Percentiles rank a stretch among this genome's conserved stretches.
phyloP scores from a whole-genome alignment of 2,113 vertebrate species.

The Alligator mississippiensis region DNA sequence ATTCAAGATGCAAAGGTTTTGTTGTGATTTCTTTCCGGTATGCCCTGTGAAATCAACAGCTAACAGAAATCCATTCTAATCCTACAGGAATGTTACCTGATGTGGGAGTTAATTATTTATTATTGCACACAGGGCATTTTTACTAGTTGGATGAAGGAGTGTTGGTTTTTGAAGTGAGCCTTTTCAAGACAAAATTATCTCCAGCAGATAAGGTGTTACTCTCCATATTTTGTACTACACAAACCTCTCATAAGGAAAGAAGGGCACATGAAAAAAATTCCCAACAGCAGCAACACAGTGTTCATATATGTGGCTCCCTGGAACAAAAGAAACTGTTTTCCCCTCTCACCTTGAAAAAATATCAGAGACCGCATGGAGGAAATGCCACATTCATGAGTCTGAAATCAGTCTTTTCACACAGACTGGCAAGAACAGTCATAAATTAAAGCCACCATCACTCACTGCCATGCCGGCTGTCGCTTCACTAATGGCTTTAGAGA shows the following conservation, averaged over 20 bases:
- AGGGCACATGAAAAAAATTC: not conserved
- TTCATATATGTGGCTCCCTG: not conserved
- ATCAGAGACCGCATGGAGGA: not conserved
- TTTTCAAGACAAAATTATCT: not conserved
- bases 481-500: not conserved
- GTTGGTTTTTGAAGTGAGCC: not conserved
- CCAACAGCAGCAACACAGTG: not conserved
- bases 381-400: not conserved
- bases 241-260: not conserved
- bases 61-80: not conserved
- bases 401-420: accelerated
- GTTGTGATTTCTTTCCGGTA: not conserved
- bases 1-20: not conserved
- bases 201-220: not conserved
- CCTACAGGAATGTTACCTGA: not conserved
- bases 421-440: not conserved
- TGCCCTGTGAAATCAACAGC: not conserved
- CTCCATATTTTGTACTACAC: not conserved
- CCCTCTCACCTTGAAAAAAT: not conserved
- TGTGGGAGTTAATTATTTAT: not conserved
- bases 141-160: not conserved
- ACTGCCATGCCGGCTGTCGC: not conserved
- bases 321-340: not conserved
- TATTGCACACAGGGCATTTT: not conserved
- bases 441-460: not conserved